Base-by-base conservation (phyloP, 2,888 invertebrate genomes). In the Keiferia lycopersicella region DNA sequence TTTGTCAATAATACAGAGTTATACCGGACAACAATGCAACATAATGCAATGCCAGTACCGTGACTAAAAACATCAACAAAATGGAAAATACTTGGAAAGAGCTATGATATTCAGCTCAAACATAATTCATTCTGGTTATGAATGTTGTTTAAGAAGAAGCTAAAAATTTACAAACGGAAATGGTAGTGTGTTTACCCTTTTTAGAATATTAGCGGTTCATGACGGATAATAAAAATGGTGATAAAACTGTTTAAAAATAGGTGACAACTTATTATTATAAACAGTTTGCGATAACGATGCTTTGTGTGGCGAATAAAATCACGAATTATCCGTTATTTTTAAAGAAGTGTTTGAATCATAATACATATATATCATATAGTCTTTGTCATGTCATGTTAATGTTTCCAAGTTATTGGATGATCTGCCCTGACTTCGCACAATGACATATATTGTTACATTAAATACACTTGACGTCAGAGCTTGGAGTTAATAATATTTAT, bases 231-330 rank as follows among this genome's bases (percentile, higher is more conserved):
- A 41, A 41, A 41, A 41, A 41, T 41, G 6, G 2, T 41, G 41
- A 41, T 41, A 41, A 41, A 41, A 41, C n/a, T 16, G 16, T 45
- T 16, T 45, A 6, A 45, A 45, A 45, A 45, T 45, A 45, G 45
- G 14, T 18, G 18, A 26, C 53, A 26, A 26, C 26, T 53, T 53
- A 53, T 53, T 53, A 22, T 53, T 30, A 45, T 45, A 45, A n/a
- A 45, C n/a, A n/a, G 4, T 45, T n/a, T 16, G 45, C 45, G 45
- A 45, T 45, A 45, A 1, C n/a, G 45, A 45, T 45, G 45, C 45
- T 16, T 45, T 45, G 45, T n/a, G 45, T 45, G 45, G 8, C 45
- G 45, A 3, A 45, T 45, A n/a, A 16, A 4, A 45, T 45, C 16
- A 45, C 16, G 45, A 45, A 4, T 45, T 16, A 45, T 45, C n/a